phyloP scores from a whole-genome alignment of 2,888 invertebrate species.

The Allacma fusca region DNA sequence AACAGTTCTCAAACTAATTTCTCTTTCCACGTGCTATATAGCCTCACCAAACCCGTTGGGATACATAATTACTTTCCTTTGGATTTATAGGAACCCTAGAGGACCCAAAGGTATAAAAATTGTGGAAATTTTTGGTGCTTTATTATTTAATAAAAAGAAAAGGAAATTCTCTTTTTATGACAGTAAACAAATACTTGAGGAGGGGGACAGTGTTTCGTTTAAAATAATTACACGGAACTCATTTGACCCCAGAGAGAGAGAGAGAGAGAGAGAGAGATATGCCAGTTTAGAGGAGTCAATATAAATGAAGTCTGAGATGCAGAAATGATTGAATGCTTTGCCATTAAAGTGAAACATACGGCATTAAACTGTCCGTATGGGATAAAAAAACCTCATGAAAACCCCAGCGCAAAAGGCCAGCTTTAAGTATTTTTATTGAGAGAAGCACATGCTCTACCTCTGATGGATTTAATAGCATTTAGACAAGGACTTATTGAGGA shows the following conservation, averaged over 20 bases:
- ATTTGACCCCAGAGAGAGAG: not conserved
- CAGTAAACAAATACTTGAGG: no score
- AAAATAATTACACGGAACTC: conserved; percentile 8
- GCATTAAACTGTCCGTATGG: conserved; percentile 9
- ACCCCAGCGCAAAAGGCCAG: not conserved
- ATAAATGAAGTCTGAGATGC: not conserved
- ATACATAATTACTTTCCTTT: no score
- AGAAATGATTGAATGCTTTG: conserved; percentile 17
- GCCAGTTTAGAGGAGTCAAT: conserved; percentile 1
- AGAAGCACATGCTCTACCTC: conserved; percentile 25
- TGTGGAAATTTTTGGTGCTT: no score
- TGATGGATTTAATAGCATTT: conserved; percentile 17
- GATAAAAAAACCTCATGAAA: conserved; percentile 20
- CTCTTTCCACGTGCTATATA: no score
- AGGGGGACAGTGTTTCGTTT: not conserved
- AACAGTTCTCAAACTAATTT: no score
- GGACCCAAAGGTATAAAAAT: no score
- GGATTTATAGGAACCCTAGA: no score
- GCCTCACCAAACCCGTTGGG: no score
- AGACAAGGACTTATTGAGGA: conserved; percentile 29
- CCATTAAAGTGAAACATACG: conserved; percentile 5
- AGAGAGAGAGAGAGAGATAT: not conserved
- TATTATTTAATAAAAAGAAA: no score
- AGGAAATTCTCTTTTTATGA: no score
- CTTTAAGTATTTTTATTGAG: conserved; percentile 14